phyloP scores from a whole-genome alignment of 2,797 vertebrate species.

The Miichthys miiuy region DNA sequence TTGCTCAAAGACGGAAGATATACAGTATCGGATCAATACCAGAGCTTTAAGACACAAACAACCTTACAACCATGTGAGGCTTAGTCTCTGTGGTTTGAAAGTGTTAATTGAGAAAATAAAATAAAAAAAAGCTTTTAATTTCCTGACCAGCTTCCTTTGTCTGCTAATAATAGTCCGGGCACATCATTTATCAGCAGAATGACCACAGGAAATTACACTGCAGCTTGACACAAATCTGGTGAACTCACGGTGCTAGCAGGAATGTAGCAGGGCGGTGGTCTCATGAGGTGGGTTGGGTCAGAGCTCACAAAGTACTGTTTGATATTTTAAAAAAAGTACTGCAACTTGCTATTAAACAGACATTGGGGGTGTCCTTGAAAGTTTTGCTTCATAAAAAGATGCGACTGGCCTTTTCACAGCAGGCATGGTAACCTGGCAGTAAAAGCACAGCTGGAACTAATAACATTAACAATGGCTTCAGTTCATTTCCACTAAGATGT shows the following conservation, averaged over 20 bases:
- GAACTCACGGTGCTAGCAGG: neutral
- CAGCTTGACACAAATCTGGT: slow-evolving; percentile 3
- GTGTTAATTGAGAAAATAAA: neutral
- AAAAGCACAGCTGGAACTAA: neutral
- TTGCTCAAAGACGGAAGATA: neutral
- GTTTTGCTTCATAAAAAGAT: neutral
- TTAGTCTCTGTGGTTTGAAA: neutral
- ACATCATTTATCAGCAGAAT: slow-evolving; percentile 8
- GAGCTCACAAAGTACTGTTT: neutral
- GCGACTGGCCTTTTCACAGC: neutral
- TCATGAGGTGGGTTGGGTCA: neutral
- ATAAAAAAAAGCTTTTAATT: neutral
- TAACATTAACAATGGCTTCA: neutral
- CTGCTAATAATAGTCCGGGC: neutral
- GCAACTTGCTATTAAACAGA: neutral
- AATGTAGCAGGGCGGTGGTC: neutral
- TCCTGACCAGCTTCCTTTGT: slow-evolving; percentile 12
- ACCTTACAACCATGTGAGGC: no score
- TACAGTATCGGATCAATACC: neutral
- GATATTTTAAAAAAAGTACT: neutral
- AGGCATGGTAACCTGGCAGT: neutral
- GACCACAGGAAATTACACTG: slow-evolving; percentile 23
- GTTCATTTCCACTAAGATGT: neutral
- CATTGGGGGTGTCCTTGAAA: neutral
- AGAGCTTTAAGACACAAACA: neutral